phyloP scores from a whole-genome alignment of 1,140 invertebrate species.

The Apocrypta bakeri region DNA sequence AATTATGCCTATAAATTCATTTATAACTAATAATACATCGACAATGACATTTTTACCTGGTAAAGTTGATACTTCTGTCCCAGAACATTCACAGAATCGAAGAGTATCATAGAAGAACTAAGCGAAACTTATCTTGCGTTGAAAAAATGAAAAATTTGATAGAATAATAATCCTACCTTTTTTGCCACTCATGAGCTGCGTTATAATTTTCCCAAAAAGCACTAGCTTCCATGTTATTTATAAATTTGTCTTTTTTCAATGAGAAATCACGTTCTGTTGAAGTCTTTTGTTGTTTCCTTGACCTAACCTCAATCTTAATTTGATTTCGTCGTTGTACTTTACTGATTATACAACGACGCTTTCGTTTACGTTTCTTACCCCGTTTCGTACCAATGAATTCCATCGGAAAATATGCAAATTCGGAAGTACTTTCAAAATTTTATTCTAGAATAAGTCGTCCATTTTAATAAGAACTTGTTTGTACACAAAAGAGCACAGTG shows the following conservation, averaged over 20 bases:
- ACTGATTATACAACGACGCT: conserved; percentile 53
- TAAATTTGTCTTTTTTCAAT: conserved; percentile 24
- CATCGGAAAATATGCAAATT: conserved; percentile 53
- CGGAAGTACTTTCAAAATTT: not conserved
- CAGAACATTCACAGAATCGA: no score
- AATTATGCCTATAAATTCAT: conserved; percentile 62
- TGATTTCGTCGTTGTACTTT: conserved; percentile 56
- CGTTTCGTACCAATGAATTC: conserved; percentile 60
- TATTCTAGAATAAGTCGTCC: not conserved
- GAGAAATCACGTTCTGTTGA: not conserved
- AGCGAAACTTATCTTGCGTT: not conserved
- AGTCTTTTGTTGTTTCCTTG: conserved; percentile 51
- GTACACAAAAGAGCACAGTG: no score
- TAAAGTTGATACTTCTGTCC: no score
- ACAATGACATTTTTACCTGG: no score
- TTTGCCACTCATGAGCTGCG: conserved; percentile 68
- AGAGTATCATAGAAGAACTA: no score
- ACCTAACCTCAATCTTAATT: conserved; percentile 63
- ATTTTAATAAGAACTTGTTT: not conserved
- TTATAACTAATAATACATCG: not conserved
- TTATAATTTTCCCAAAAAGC: conserved; percentile 71
- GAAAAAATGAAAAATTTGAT: conserved; percentile 30
- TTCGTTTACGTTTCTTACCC: conserved; percentile 56
- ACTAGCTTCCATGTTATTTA: conserved; percentile 56
- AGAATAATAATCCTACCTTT: conserved; percentile 55